Base-by-base conservation (phyloP, 2,888 invertebrate genomes). In the Meloe dianella region DNA sequence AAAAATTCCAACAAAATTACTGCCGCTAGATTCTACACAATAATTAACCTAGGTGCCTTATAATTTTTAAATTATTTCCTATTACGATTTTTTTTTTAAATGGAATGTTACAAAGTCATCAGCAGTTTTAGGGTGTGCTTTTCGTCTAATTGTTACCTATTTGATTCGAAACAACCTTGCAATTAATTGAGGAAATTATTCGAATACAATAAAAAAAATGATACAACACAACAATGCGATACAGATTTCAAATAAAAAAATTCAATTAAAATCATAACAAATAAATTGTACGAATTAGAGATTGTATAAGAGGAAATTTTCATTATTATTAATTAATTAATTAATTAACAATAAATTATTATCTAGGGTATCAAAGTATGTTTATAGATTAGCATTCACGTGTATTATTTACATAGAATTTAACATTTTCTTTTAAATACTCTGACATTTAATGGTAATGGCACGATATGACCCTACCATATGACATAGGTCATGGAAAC, bases 381-480 rank as follows among this genome's bases (percentile, higher is more conserved):
- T 54, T 27, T 27, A 54, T 10, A 51, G 22, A 51, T 51, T 51
- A 27, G 27, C n/a, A 54, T 54, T 7, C 14, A 54, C 20, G 2
- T 10, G 17, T 41, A 20, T 20, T 59, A 22, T 58, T 30, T 32
- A 20, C n/a, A 9, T 59, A 59, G 10, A 59, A 35, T 41, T 61
- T 61, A 68, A 68, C 68, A 62, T 68, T 68, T 68, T 57, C 63
- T 66, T 1, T 51, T 51, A 24, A 20, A 47, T 10, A 32, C 14
- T 56, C 65, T 71, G 72, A 67, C 70, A 72, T 73, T 71, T 71
- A 57, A 12, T 47, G 62, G 63, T 64, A 62, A 66, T 62, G 27
- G 66, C 68, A 67, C 67, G 68, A 64, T 51, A 32, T 69, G 69
- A 71, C 67, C 69, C 68, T 24, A 54, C 54, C 60, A 10, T 57